Conservation (phyloP, 2,113 vertebrate species). For the Oreocharis arfaki region DNA sequence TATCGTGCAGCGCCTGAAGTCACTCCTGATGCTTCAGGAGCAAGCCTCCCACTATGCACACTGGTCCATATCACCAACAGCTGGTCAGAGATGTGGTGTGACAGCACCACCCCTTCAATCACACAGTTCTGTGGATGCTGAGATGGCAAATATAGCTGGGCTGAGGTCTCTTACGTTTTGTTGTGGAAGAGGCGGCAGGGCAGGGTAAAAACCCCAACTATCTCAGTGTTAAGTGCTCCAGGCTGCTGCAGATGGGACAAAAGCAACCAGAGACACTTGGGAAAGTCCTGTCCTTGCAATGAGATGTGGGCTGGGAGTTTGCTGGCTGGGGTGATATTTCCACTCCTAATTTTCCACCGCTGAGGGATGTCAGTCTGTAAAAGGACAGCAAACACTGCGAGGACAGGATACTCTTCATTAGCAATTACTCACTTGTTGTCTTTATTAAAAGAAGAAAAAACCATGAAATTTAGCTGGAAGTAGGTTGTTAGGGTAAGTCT, state of each 20-base stretch:
- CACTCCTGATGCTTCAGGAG: background rate
- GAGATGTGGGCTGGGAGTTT: background rate
- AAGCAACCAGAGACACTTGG: background rate
- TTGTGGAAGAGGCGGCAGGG: background rate
- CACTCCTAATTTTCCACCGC: background rate
- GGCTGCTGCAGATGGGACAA: background rate
- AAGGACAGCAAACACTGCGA: background rate
- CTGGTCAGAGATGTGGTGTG: background rate
- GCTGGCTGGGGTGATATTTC: background rate
- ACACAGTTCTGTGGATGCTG: background rate
- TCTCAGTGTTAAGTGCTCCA: background rate
- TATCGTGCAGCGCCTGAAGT: background rate
- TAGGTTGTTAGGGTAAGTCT: background rate
- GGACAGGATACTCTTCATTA: background rate
- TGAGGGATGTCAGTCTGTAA: background rate
- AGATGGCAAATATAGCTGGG: background rate
- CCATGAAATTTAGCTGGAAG: background rate
- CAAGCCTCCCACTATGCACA: background rate
- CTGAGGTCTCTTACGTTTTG: background rate
- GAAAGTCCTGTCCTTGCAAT: background rate
- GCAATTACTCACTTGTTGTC: background rate
- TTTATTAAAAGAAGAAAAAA: background rate
- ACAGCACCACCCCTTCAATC: background rate
- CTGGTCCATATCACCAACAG: background rate
- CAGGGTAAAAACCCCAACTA: fast-evolving